Conservation (phyloP, 2,113 vertebrate genomes). For the Cynopterus brachyotis region DNA sequence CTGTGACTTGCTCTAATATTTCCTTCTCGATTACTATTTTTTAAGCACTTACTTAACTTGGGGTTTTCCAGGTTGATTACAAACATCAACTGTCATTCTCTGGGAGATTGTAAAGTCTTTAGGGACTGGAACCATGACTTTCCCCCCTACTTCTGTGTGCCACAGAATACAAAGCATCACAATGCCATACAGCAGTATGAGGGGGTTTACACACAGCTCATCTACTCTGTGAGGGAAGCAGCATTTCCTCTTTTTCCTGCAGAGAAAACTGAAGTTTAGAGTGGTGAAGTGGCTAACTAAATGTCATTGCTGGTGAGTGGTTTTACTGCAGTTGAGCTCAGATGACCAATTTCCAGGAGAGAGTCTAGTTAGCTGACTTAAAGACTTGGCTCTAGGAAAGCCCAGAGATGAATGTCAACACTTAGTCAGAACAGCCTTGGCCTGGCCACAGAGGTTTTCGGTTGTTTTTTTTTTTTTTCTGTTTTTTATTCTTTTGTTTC, state of each 20-base stretch:
- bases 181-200: background rate
- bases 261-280: background rate
- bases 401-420: fast-evolving
- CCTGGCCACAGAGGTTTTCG: background rate
- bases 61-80: background rate
- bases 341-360: background rate
- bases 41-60: background rate
- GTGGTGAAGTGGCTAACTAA: background rate
- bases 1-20: background rate
- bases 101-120: background rate
- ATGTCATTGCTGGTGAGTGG: fast-evolving
- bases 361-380: background rate
- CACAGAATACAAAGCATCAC: background rate
- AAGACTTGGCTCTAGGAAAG: background rate
- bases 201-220: background rate
- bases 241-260: background rate
- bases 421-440: fast-evolving
- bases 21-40: background rate
- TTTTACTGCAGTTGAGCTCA: background rate
- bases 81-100: background rate
- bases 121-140: background rate
- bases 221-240: background rate
- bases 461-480: background rate
- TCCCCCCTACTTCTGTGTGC: background rate
- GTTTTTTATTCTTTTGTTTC: background rate